Conservation (phyloP, 2,113 vertebrate genomes). For the Rousettus leschenaultii region DNA sequence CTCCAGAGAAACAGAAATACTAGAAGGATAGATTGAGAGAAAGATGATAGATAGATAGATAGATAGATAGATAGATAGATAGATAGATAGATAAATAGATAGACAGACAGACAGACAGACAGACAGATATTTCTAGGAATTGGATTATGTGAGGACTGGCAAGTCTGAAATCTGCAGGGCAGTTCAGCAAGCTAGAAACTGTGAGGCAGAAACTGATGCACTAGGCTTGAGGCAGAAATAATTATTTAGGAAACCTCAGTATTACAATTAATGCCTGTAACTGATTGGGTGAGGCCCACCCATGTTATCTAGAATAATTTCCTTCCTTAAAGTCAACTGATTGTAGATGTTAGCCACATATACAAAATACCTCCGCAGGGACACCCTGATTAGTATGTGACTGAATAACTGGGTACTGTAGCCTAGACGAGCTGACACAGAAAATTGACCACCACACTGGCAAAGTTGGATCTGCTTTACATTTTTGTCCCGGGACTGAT, state of each 20-base stretch:
- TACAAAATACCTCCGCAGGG: neutral
- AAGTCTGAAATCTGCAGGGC: neutral
- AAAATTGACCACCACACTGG: neutral
- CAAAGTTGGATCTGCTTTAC: neutral
- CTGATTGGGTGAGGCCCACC: neutral
- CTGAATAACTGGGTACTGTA: neutral
- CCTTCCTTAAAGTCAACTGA: neutral
- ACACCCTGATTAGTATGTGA: neutral
- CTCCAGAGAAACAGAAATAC: neutral
- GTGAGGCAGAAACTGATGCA: neutral
- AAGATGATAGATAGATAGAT: neutral
- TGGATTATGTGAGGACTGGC: neutral
- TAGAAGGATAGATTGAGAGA: neutral
- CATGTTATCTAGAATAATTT: neutral
- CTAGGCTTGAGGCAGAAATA: neutral
- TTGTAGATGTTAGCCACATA: neutral
- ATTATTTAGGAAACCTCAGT: neutral
- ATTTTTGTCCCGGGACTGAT: neutral
- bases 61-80: neutral
- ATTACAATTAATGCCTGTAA: neutral
- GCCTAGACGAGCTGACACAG: neutral
- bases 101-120: neutral
- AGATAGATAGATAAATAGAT: neutral
- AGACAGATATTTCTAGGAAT: neutral
- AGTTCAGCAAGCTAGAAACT: neutral